Base-by-base conservation (phyloP, 2,113 vertebrate genomes). In the Rynchops niger region DNA sequence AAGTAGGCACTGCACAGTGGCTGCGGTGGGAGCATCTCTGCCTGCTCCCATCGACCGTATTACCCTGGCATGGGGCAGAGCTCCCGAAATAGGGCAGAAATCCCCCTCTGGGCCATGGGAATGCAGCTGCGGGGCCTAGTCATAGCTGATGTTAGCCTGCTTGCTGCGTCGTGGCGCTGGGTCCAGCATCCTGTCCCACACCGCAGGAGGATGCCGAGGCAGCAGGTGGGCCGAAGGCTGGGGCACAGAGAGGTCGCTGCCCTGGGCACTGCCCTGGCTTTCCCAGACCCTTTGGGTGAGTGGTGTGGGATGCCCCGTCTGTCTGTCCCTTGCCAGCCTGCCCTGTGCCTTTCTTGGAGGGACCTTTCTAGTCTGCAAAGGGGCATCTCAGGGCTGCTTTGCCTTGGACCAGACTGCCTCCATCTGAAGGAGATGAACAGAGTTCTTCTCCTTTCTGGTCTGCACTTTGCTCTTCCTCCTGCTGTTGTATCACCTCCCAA, bases 31-130 rank as follows among this genome's bases (percentile, higher is more conserved):
- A 88, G 22, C 40, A 20, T 40, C 62, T 27, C 47, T 62, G 29
- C 4, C 0, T 65, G 61, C 17, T 91, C 12, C 55, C 42, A 30
- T 63, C 2, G 4, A 32, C 58, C 2, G 0, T 22, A 34, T 65
- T 76, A 62, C 61, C 42, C 56, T 15, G 15, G 25, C 1, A 0
- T 27, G 38, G n/a, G 62, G 30, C 77, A 40, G 67, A 76, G 52
- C 50, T 88, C 50, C 65, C 20, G 25, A 66, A 3, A 43, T 0
- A 49, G 81, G 56, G 30, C 56, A 72, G 34, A 42, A 86, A 43
- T 74, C 15, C 19, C 25, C 3, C 59, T 73, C 49, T 55, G 29
- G 59, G 53, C 21, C 66, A 55, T 15, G 32, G 79, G 23, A 26
- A 55, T 55, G 87, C 50, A 34, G 66, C 72, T 26, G 22, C 63